Conservation (phyloP, 2,797 vertebrate species). For the Tokudaia tokunoshimensis region DNA sequence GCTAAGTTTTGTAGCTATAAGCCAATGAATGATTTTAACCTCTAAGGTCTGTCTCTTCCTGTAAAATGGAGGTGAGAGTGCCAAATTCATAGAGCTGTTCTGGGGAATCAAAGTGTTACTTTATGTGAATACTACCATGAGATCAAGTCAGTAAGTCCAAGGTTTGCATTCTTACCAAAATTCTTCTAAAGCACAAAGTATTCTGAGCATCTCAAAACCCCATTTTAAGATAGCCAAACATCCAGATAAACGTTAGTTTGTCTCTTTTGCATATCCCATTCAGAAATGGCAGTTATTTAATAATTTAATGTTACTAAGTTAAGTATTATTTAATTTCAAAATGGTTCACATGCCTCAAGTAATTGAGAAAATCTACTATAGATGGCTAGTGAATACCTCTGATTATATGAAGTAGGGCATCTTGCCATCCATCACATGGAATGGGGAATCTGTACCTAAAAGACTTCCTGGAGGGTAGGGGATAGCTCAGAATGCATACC, state of each 20-base stretch:
- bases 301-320: not conserved
- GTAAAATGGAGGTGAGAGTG: not conserved
- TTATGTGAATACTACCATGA: not conserved
- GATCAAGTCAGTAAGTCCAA: not conserved
- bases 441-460: not conserved
- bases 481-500: not conserved
- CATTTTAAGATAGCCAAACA: not conserved
- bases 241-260: not conserved
- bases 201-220: not conserved
- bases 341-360: not conserved
- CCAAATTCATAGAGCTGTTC: not conserved
- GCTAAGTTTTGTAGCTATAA: not conserved
- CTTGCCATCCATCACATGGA: not conserved
- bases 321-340: slow-evolving; percentile 54
- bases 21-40: not conserved
- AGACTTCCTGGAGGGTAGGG: not conserved
- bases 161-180: slow-evolving; percentile 11
- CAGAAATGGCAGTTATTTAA: slow-evolving; percentile 1
- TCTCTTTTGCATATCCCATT: slow-evolving; percentile 16
- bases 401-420: not conserved
- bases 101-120: slow-evolving; percentile 9
- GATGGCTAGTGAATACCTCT: not conserved
- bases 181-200: not conserved
- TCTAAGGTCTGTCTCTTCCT: not conserved
- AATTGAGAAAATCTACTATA: not conserved